Base-by-base conservation (phyloP, 2,888 invertebrate species). In the Acleris cristana region DNA sequence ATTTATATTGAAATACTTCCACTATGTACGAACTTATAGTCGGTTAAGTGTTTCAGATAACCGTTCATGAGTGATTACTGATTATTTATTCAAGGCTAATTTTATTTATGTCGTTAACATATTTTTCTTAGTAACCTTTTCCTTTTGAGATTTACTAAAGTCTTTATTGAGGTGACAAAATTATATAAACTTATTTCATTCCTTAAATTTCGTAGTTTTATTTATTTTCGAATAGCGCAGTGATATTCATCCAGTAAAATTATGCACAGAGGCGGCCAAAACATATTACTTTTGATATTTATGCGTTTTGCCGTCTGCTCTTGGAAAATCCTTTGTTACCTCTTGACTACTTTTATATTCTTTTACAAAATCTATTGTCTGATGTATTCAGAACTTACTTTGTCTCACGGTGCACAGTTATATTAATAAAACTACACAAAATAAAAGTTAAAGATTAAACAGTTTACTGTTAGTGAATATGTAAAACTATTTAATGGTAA, bases 221-320 rank as follows among this genome's bases (percentile, higher is more conserved):
- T 18, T 44, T 34, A 14, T 34, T 60, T 60, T 40, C 16, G 34
- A 52, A 44, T 45, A 53, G 18, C 10, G 19, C 52, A 21, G 52
- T 18, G 85, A 86, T 84, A 85, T 85, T 84, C 84, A 83, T 84
- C 81, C 78, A 72, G 72, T 69, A 72, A 74, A 85, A 82, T 80
- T 85, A 86, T 83, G 81, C 44, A 16, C 52, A 64, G 70, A 61
- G 75, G 77, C 73, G 77, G 84, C 85, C 84, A 87, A 86, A 85
- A 84, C 81, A 84, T 84, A 82, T 85, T 84, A 83, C 77, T 77
- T 79, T 80, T 76, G 73, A 86, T 81, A 79, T 86, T 85, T 82
- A 82, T 81, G 79, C 77, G 79, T 73, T 77, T 73, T 71, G 60
- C 34, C 45, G 44, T 59, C 58, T 52, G 54, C 51, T 60, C 34